Conservation (phyloP, 2,888 invertebrate genomes). For the Drosophila greeni region DNA sequence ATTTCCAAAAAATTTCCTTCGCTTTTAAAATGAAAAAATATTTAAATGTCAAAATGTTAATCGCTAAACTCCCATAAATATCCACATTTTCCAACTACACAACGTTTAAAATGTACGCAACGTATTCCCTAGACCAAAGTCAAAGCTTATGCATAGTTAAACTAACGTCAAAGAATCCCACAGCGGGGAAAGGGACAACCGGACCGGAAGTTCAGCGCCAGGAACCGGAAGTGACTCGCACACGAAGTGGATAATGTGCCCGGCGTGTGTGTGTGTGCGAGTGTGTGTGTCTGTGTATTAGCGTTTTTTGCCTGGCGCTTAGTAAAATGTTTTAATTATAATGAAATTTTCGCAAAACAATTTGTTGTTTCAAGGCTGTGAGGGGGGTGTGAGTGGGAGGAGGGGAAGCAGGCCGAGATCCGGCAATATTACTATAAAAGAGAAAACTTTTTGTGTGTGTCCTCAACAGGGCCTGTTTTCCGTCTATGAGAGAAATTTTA, state of each 20-base stretch:
- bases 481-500: neutral
- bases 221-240: slow-evolving; percentile 59
- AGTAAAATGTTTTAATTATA: slow-evolving; percentile 69
- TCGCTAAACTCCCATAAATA: neutral
- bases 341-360: slow-evolving; percentile 60
- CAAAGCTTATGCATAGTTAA: slow-evolving; percentile 40
- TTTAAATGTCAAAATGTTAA: neutral
- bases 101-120: neutral
- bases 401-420: neutral
- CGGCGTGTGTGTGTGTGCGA: neutral
- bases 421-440: slow-evolving; percentile 47
- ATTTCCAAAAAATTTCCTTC: no score
- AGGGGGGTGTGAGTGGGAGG: neutral
- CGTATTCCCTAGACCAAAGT: slow-evolving; percentile 11
- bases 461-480: neutral
- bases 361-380: slow-evolving; percentile 45
- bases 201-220: slow-evolving; percentile 61
- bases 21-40: no score
- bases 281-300: slow-evolving; percentile 4
- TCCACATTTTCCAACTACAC: neutral
- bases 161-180: slow-evolving; percentile 24
- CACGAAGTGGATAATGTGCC: slow-evolving; percentile 29
- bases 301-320: slow-evolving; percentile 28
- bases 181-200: slow-evolving; percentile 3
- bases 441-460: slow-evolving; percentile 40